phyloP scores from a whole-genome alignment of 37 sponge, comb jelly and placozoan species.

The Halisarca cf. caerulea region DNA sequence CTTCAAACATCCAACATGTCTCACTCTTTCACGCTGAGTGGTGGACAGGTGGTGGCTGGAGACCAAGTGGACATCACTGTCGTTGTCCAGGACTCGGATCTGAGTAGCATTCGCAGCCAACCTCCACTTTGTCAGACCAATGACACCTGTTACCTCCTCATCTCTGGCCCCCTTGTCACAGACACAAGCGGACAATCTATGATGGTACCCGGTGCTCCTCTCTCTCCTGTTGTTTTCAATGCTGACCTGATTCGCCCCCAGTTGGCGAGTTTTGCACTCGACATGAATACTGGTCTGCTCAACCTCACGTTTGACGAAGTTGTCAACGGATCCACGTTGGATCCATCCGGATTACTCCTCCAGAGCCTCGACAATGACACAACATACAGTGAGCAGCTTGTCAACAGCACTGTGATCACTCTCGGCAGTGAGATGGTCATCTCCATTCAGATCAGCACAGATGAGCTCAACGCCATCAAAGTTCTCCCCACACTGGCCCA shows the following conservation, averaged over 20 bases:
- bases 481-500: constrained; percentile 50
- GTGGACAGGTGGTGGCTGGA: constrained; percentile 1
- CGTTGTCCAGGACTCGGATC: constrained; percentile 55
- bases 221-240: background rate
- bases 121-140: constrained; percentile 62
- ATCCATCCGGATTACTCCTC: constrained; percentile 37
- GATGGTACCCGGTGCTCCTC: constrained; percentile 10
- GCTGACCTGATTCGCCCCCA: constrained; percentile 75
- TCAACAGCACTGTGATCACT: constrained; percentile 40
- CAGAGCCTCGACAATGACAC: constrained; percentile 40
- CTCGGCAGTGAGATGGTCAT: constrained; percentile 18
- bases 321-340: constrained; percentile 51
- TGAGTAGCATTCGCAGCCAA: constrained; percentile 46
- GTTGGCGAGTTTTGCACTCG: constrained; percentile 57
- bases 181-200: constrained; percentile 18
- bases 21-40: constrained; percentile 56
- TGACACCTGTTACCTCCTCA: constrained; percentile 56
- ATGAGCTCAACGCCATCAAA: constrained; percentile 72
- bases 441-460: constrained; percentile 46
- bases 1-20: constrained; percentile 49
- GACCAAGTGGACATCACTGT: constrained; percentile 51
- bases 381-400: constrained; percentile 15
- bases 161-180: background rate
- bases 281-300: constrained; percentile 71
- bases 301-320: constrained; percentile 73